Evolutionary conservation across 2,797 vertebrate genomes (phyloP).

Genomic region (Centroberyx gerrardi): DNA sequence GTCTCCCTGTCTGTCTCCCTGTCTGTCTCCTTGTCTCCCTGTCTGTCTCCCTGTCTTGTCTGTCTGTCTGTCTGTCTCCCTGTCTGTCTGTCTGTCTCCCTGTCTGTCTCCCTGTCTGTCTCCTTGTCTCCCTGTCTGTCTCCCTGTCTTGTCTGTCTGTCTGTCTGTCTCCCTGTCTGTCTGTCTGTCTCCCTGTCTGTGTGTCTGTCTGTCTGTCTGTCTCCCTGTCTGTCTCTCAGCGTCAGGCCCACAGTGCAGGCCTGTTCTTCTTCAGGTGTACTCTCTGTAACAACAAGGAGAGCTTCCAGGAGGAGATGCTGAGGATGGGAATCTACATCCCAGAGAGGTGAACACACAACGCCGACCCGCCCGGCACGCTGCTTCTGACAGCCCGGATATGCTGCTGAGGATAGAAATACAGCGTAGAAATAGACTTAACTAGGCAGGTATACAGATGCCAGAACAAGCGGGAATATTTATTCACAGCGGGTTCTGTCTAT

Average conservation of each 20-base stretch:
- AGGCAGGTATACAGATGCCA: too few species aligned
- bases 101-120: not conserved
- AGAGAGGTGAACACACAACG: slow-evolving; percentile 88
- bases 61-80: not conserved
- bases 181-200: not conserved
- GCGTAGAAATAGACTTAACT: not conserved
- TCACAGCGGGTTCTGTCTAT: not conserved
- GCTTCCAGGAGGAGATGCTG: slow-evolving; percentile 96
- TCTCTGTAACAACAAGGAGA: slow-evolving; percentile 94
- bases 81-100: slow-evolving; percentile 8
- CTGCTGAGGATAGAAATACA: too few species aligned
- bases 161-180: not conserved
- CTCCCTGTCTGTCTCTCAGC: slow-evolving; percentile 74
- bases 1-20: not conserved
- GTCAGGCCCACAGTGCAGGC: slow-evolving; percentile 94
- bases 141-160: not conserved
- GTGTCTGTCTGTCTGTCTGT: not conserved
- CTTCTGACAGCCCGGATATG: too few species aligned
- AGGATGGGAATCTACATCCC: slow-evolving; percentile 96
- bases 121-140: not conserved
- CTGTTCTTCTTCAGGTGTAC: slow-evolving; percentile 97
- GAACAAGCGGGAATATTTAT: too few species aligned
- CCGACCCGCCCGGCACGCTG: too few species aligned
- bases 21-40: slow-evolving; percentile 6
- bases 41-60: not conserved